phyloP scores from a whole-genome alignment of 2,888 invertebrate genomes.

The Pocota personata region DNA sequence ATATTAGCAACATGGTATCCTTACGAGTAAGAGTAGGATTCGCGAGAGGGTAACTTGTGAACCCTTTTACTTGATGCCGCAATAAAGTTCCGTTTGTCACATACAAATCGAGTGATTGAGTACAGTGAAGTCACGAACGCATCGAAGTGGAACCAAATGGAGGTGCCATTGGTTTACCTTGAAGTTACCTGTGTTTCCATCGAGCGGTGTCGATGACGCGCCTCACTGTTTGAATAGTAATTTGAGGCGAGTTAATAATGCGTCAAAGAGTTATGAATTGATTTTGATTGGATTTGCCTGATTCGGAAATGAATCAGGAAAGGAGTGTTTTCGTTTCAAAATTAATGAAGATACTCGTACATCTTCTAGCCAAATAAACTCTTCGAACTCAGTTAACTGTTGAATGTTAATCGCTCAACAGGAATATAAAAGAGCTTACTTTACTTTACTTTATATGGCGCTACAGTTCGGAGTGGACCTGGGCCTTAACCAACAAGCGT shows the following conservation, averaged over 20 bases:
- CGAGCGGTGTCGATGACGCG: conserved; percentile 48
- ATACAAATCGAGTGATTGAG: conserved; percentile 41
- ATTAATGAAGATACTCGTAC: too few species aligned
- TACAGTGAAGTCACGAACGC: conserved; percentile 48
- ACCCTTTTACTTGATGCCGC: conserved; percentile 23
- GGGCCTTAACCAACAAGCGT: too few species aligned
- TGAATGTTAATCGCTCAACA: too few species aligned
- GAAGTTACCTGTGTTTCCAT: conserved; percentile 40
- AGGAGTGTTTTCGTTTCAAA: too few species aligned
- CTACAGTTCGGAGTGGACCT: too few species aligned
- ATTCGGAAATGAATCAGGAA: too few species aligned
- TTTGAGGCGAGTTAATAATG: conserved; percentile 57
- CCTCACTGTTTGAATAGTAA: conserved; percentile 28
- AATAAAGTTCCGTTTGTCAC: conserved; percentile 43
- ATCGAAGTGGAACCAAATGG: conserved; percentile 46
- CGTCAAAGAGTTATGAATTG: conserved; percentile 72
- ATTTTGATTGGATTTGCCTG: conserved; percentile 54
- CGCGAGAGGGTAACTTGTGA: conserved; percentile 19
- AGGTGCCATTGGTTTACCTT: conserved; percentile 46
- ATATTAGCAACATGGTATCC: conserved; percentile 54
- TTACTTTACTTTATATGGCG: too few species aligned
- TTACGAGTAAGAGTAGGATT: conserved; percentile 11
- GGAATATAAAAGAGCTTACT: too few species aligned
- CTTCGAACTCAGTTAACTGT: too few species aligned
- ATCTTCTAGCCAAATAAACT: too few species aligned